phyloP scores from a whole-genome alignment of 2,888 invertebrate species.

The Ceraclea dissimilis region DNA sequence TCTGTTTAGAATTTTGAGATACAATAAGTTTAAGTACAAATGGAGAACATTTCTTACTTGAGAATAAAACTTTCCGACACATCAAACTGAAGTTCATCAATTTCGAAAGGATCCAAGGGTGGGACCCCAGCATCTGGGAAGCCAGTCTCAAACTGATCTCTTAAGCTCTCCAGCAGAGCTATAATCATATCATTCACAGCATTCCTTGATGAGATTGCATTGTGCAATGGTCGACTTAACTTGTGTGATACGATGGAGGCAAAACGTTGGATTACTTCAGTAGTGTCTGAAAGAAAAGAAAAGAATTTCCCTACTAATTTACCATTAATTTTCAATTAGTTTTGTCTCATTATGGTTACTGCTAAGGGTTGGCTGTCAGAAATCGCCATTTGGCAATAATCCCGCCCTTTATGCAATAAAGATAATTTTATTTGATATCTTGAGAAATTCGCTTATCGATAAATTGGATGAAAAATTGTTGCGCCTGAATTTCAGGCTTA shows the following conservation, averaged over 20 bases:
- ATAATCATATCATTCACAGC: constrained; percentile 19
- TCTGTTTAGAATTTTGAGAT: too few species aligned
- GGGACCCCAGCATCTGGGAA: constrained; percentile 19
- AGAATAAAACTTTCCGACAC: not conserved
- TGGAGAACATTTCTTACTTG: not conserved
- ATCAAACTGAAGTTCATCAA: constrained; percentile 3
- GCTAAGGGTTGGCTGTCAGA: too few species aligned
- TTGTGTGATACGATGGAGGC: not conserved
- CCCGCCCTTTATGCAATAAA: too few species aligned
- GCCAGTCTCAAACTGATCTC: constrained; percentile 19
- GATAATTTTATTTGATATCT: too few species aligned
- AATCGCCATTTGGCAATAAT: too few species aligned
- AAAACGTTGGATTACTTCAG: not conserved
- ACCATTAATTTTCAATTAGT: not conserved
- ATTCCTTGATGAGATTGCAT: not conserved
- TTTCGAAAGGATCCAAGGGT: constrained; percentile 19
- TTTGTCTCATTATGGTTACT: too few species aligned
- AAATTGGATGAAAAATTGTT: too few species aligned
- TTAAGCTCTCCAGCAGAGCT: constrained; percentile 17
- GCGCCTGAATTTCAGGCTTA: too few species aligned
- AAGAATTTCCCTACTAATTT: not conserved
- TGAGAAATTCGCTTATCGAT: too few species aligned
- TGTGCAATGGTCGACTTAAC: not conserved
- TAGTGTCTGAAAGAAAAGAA: not conserved
- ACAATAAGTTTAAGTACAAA: too few species aligned